Conservation (phyloP, 1,140 invertebrate genomes). For the Drosophila mayri region DNA sequence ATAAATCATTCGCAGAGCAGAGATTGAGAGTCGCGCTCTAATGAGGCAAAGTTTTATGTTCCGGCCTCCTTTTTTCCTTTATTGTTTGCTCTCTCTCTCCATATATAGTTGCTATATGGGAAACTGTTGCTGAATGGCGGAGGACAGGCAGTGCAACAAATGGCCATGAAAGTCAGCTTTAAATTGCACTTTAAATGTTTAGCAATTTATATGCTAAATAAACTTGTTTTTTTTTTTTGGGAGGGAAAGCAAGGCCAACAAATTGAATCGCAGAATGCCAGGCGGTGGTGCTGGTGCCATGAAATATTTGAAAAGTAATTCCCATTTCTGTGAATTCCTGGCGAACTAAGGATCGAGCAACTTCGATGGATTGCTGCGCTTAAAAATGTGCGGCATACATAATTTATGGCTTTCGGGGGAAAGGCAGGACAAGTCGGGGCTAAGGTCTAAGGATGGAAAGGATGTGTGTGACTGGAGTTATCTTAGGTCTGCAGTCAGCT, state of each 20-base stretch:
- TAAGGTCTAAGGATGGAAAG: conserved; percentile 39
- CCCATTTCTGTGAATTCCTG: conserved; percentile 35
- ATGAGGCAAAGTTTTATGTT: conserved; percentile 64
- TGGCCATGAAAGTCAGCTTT: conserved; percentile 46
- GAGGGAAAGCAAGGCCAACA: conserved; percentile 15
- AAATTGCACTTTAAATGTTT: conserved; percentile 67
- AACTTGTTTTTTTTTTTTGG: conserved; percentile 18
- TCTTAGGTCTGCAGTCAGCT: conserved; percentile 68
- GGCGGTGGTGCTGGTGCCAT: not conserved
- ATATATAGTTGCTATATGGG: conserved; percentile 31
- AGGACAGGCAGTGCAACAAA: conserved; percentile 35
- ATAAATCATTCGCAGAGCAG: conserved; percentile 67
- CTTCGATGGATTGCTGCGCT: conserved; percentile 52
- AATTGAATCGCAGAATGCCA: conserved; percentile 51
- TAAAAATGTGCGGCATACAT: conserved; percentile 75
- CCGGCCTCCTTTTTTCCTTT: not conserved
- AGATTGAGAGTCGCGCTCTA: conserved; percentile 40
- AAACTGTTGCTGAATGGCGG: not conserved
- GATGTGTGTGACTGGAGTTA: conserved; percentile 69
- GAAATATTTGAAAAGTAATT: conserved; percentile 44
- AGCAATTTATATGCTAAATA: conserved; percentile 70
- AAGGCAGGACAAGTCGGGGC: conserved; percentile 5
- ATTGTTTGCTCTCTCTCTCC: not conserved
- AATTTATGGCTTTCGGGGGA: conserved; percentile 68
- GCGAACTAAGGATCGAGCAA: conserved; percentile 32